Conservation (phyloP, 30 jellyfish, hydroid and myxozoan genomes). For the Pelagia noctiluca region DNA sequence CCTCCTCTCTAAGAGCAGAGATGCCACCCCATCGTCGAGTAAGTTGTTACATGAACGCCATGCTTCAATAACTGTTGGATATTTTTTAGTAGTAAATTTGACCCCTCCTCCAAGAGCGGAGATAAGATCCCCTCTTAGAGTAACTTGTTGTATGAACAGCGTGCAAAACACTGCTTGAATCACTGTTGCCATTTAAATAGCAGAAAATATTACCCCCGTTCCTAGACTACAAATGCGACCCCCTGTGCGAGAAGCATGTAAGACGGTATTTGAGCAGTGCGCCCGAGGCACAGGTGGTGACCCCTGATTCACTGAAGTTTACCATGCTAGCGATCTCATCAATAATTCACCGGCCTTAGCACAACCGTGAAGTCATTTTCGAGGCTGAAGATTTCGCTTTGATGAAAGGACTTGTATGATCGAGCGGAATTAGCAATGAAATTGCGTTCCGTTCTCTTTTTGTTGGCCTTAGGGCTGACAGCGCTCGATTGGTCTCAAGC, state of each 20-base stretch:
- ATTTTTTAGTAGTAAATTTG: too few species aligned
- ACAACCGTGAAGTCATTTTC: conserved; percentile 68
- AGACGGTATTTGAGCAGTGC: conserved; percentile 52
- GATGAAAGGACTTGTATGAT: conserved; percentile 31
- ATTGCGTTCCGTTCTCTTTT: conserved; percentile 70
- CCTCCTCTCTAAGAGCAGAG: too few species aligned
- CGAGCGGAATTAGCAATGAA: conserved; percentile 57
- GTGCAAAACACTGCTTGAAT: too few species aligned
- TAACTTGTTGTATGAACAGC: too few species aligned
- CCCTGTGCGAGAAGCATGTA: not conserved
- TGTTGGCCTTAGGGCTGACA: conserved; percentile 64
- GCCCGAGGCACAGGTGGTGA: conserved; percentile 71
- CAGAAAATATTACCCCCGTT: too few species aligned
- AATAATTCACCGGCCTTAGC: conserved; percentile 41
- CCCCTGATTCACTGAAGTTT: conserved; percentile 67
- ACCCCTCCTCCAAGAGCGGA: too few species aligned
- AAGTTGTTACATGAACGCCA: too few species aligned
- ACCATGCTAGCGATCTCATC: conserved; percentile 46
- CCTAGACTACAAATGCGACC: not conserved
- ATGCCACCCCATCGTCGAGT: too few species aligned
- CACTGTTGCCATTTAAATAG: too few species aligned
- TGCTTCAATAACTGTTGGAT: too few species aligned
- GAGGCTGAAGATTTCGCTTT: conserved; percentile 17
- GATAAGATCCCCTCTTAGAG: too few species aligned
- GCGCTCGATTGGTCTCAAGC: conserved; percentile 42